A percentile compares a stretch with the other conserved stretches of the same genome.
phyloP scores from a whole-genome alignment of 2,888 invertebrate genomes.

The Tipula confusa region DNA sequence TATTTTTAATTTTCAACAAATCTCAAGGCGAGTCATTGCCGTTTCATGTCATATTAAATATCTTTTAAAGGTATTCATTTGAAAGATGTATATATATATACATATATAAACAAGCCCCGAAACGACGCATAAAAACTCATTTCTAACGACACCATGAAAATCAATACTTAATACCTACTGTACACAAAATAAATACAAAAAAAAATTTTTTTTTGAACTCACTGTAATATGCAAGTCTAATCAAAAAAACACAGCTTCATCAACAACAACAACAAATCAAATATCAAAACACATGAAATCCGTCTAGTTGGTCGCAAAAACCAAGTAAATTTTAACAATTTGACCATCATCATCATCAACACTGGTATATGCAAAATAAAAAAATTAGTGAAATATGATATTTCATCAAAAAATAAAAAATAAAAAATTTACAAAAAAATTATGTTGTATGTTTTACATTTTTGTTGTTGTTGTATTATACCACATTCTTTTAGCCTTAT shows the following conservation, averaged over 20 bases:
- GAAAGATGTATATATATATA: neutral
- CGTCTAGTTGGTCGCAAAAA: neutral
- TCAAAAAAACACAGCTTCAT: neutral
- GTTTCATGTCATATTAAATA: conserved; percentile 25
- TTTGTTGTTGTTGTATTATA: neutral
- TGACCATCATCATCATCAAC: neutral
- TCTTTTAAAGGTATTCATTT: neutral
- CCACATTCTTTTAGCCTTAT: conserved; percentile 16
- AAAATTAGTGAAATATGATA: conserved; percentile 17
- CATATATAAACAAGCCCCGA: neutral
- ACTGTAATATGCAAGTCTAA: neutral
- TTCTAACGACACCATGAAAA: conserved; percentile 1
- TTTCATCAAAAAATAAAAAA: neutral
- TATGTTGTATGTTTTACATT: neutral
- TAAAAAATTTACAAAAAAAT: neutral
- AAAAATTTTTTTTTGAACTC: neutral
- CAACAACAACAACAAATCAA: neutral
- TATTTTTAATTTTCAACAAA: neutral
- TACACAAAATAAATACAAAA: neutral
- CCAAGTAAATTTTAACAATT: neutral
- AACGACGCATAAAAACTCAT: neutral
- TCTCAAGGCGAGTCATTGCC: conserved; percentile 1
- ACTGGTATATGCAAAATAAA: neutral
- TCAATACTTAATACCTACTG: conserved; percentile 20
- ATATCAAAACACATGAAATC: neutral